Base-by-base conservation (phyloP, 2,797 vertebrate species). In the Emys orbicularis region DNA sequence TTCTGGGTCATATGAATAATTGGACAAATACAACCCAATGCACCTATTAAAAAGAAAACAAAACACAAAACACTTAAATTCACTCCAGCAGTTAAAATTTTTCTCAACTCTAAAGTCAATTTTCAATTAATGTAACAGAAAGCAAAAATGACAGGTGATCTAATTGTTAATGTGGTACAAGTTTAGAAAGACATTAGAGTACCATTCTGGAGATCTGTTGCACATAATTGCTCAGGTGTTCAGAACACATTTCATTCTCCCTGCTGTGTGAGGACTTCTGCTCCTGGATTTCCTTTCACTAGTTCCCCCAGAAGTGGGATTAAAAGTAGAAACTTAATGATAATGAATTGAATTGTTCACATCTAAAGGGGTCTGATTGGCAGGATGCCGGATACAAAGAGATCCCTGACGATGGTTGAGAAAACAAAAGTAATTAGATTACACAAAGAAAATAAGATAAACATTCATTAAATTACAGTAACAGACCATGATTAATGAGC, bases 271-370 rank as follows among this genome's bases (percentile, higher is more conserved):
- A 94, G 88, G 89, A 95, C 96, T 96, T 93, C 88, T 97, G 95
- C 86, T 96, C 90, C 83, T 65, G 77, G 96, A 89, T 98, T 97
- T 88, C 61, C 95, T 98, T 98, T 97, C 98, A 81, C 85, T 61
- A 84, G 86, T 92, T 92, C 19, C 94, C 97, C 96, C 96, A 96
- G 95, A 98, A 97, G 98, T 96, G 95, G 95, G 93, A 98, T 97
- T 97, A 97, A 96, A 97, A 97, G 96, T 96, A 92, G 96, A 95
- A 68, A 93, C 96, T 96, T 98, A 98, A 98, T 98, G 97, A 98
- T 98, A 98, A 99, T 98, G 98, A 98, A 98, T 98, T 98, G 97
- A 98, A 98, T 98, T 98, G 98, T 97, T 97, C 94, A 91, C 90
- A 89, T 96, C 97, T 96, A 96, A 98, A 97, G 96, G 91, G 97